Conservation (phyloP, 2,888 invertebrate species). For the Parnassius apollo region DNA sequence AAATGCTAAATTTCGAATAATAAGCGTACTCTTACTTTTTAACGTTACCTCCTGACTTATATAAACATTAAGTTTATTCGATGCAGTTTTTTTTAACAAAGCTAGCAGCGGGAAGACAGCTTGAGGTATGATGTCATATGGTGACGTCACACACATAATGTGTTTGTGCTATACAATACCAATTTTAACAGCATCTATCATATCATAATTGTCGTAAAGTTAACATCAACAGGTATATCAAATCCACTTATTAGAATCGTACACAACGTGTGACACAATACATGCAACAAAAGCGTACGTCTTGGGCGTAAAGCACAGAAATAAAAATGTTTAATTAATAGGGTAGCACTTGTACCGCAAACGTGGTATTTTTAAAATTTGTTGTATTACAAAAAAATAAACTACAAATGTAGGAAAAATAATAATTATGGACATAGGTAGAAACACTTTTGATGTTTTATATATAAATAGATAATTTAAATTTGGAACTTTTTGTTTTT, state of each 20-base stretch:
- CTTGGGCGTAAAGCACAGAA: no score
- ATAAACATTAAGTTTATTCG: slow-evolving; percentile 16
- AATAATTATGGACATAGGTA: no score
- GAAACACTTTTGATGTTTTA: no score
- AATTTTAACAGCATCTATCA: background rate
- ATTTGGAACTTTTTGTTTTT: no score
- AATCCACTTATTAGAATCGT: background rate
- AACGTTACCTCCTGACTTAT: background rate
- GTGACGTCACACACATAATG: slow-evolving; percentile 5
- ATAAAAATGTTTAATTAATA: no score
- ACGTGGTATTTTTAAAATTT: no score
- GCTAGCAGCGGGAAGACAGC: slow-evolving; percentile 7
- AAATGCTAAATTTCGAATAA: slow-evolving; percentile 6
- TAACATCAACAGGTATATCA: background rate
- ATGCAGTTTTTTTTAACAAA: slow-evolving; percentile 17
- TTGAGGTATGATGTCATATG: background rate
- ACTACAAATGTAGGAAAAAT: no score
- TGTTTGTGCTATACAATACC: background rate
- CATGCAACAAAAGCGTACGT: no score
- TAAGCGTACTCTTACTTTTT: slow-evolving; percentile 7
- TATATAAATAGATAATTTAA: no score
- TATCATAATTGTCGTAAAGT: background rate
- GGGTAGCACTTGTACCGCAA: no score
- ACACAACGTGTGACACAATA: no score
- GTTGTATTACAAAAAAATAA: no score